These are phyloP conservation scores for Parasteatoda tepidariorum DNA, from an alignment of 1,140 invertebrate genomes.

Conservation along the genomic window DNA sequence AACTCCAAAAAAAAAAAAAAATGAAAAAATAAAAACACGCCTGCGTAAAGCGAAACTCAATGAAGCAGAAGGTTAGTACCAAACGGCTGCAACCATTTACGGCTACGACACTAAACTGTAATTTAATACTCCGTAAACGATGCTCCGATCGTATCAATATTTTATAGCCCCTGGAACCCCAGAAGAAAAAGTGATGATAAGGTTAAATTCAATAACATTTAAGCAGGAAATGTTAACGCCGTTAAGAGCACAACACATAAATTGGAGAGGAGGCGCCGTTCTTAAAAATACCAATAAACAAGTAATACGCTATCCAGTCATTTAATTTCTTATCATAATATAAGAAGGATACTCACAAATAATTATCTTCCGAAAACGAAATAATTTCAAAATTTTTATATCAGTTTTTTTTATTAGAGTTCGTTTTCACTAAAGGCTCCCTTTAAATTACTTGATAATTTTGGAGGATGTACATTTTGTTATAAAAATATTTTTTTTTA, in stretches of 20 bases:
- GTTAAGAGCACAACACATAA: not conserved
- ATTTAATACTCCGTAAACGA: constrained; percentile 52
- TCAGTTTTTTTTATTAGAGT: not conserved
- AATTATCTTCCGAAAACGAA: not conserved
- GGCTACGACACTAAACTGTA: constrained; percentile 23
- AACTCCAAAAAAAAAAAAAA: too few species aligned
- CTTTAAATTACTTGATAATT: too few species aligned
- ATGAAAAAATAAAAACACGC: too few species aligned
- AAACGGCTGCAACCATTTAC: constrained; percentile 20
- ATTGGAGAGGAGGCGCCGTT: not conserved
- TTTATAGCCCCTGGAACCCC: constrained; percentile 26
- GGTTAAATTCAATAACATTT: constrained; percentile 47
- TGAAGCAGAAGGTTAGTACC: not conserved
- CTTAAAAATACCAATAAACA: constrained; percentile 33
- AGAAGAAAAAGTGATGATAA: constrained; percentile 31
- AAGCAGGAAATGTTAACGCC: constrained; percentile 41
- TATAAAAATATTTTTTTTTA: too few species aligned
- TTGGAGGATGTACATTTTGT: too few species aligned
- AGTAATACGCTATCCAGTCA: not conserved
- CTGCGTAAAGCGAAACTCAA: too few species aligned
- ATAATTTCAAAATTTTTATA: not conserved
- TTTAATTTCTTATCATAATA: not conserved
- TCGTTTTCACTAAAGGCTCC: too few species aligned
- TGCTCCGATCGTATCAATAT: constrained; percentile 34
- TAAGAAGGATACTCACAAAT: not conserved